Conservation (phyloP, 2,113 vertebrate species). For the Heterocephalus glaber region DNA sequence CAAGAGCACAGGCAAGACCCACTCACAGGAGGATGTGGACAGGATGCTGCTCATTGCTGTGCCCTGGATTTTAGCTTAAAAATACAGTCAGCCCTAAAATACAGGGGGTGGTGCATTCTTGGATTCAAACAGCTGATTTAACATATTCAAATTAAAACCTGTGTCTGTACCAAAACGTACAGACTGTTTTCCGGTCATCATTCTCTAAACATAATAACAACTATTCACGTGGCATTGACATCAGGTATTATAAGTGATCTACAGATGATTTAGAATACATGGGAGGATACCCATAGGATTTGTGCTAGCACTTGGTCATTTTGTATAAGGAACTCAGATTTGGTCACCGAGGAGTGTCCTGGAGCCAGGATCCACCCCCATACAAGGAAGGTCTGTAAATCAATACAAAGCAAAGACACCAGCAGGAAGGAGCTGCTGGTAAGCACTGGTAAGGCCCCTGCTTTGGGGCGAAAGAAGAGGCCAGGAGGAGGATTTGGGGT, state of each 20-base stretch:
- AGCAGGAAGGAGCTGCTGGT: neutral
- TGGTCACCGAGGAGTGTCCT: too few relatives aligned
- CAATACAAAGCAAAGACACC: neutral
- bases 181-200: neutral
- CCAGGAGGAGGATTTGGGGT: neutral
- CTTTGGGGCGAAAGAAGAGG: neutral
- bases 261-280: neutral
- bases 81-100: neutral
- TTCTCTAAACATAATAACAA: neutral
- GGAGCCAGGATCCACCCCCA: neutral
- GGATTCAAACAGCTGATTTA: neutral
- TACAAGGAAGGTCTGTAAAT: neutral
- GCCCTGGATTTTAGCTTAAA: neutral
- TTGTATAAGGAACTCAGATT: neutral
- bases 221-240: neutral
- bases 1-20: neutral
- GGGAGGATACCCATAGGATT: neutral
- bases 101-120: neutral
- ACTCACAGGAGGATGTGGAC: neutral
- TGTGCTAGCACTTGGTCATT: neutral
- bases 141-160: neutral
- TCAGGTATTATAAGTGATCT: neutral
- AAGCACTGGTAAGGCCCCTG: neutral
- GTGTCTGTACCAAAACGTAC: too few relatives aligned
- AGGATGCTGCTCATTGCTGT: neutral